phyloP scores from a whole-genome alignment of 2,797 vertebrate species.

The Diceros bicornis region DNA sequence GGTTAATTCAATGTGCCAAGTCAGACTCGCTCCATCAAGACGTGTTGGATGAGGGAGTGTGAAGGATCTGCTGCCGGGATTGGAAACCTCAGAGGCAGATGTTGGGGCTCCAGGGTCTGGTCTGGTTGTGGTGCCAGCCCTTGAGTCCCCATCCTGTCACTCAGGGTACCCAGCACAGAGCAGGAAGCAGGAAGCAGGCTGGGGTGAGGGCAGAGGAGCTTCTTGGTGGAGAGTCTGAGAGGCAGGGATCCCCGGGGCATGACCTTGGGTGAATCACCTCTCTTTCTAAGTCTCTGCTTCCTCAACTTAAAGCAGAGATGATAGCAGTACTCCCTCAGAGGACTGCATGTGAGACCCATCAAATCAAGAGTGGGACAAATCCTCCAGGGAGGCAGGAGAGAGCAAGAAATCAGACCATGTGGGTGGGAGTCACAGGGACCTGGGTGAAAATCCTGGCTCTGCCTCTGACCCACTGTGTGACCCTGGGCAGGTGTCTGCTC shows the following conservation, averaged over 20 bases:
- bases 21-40: not conserved
- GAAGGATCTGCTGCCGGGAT: not conserved
- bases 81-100: no score
- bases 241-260: not conserved
- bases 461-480: no score
- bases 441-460: not conserved
- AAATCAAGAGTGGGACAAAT: not conserved
- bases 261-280: not conserved
- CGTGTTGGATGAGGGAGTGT: accelerated
- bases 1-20: not conserved
- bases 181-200: not conserved
- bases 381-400: not conserved
- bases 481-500: no score
- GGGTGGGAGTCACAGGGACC: not conserved
- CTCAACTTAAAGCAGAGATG: not conserved
- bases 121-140: not conserved
- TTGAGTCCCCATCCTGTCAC: not conserved
- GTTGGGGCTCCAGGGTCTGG: not conserved
- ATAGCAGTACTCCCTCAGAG: not conserved
- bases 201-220: not conserved
- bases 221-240: not conserved
- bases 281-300: not conserved
- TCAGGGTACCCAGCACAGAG: not conserved
- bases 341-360: not conserved
- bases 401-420: not conserved